phyloP scores from a whole-genome alignment of 2,797 vertebrate genomes.

The Todus mexicanus region DNA sequence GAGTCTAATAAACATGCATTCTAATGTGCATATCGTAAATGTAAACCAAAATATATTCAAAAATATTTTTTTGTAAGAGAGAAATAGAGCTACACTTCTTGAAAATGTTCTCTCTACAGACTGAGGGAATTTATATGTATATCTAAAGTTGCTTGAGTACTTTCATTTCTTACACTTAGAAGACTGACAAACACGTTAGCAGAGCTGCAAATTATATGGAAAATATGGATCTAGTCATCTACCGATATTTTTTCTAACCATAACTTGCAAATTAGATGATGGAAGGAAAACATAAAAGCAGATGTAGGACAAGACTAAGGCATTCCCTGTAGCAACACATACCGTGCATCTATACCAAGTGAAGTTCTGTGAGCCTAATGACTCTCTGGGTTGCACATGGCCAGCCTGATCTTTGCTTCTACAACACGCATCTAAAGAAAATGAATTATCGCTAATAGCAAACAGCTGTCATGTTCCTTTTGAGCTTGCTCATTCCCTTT shows the following conservation, averaged over 20 bases:
- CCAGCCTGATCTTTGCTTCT: background rate
- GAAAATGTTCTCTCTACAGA: background rate
- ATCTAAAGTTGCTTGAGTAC: background rate
- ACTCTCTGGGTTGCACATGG: background rate
- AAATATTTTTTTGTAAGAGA: background rate
- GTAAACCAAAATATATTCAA: background rate
- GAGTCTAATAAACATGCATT: background rate
- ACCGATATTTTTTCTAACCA: background rate
- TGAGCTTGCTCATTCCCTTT: background rate
- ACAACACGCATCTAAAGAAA: background rate
- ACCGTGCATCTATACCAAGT: background rate
- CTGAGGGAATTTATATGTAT: background rate
- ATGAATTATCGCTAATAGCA: background rate
- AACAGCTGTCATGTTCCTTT: background rate
- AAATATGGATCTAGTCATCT: background rate
- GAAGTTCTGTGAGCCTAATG: background rate
- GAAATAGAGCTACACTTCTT: background rate
- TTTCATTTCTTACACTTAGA: background rate
- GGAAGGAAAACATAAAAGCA: background rate
- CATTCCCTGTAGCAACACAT: background rate
- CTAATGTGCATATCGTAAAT: background rate
- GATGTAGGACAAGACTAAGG: background rate
- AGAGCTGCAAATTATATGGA: background rate
- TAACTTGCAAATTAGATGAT: background rate
- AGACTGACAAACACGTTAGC: background rate